These are phyloP conservation scores for Microcebus griseorufus DNA, from an alignment of 2,113 vertebrate genomes.

Conservation along the genomic window DNA sequence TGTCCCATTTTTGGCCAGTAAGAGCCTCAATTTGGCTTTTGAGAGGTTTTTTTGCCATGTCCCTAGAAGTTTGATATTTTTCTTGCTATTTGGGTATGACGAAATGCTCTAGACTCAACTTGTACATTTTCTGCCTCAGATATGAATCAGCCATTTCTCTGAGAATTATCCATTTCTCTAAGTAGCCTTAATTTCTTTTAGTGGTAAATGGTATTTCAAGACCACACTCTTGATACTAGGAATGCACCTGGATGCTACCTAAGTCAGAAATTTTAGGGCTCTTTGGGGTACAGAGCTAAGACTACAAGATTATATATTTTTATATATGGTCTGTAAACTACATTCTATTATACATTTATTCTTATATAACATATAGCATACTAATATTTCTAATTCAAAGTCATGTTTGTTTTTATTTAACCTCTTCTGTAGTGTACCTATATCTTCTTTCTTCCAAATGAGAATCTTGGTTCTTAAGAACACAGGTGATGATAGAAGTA, in stretches of 20 bases:
- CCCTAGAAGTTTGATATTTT: background rate
- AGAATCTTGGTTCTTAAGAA: slow-evolving; percentile 38
- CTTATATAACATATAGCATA: background rate
- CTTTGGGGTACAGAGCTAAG: background rate
- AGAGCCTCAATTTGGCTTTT: background rate
- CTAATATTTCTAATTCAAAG: background rate
- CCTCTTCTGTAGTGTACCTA: background rate
- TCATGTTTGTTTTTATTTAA: background rate
- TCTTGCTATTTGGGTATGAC: background rate
- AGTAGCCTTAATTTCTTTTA: background rate
- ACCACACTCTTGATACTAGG: background rate
- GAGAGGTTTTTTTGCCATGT: background rate
- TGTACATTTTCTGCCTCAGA: background rate
- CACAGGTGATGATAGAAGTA: background rate
- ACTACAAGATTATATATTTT: background rate
- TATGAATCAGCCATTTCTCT: background rate
- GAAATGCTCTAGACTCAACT: background rate
- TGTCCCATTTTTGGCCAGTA: background rate
- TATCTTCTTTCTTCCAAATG: background rate
- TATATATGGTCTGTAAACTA: background rate
- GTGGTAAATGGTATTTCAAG: background rate
- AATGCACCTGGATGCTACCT: background rate
- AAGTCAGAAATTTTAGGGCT: background rate
- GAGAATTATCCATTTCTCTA: background rate
- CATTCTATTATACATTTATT: background rate